Evolutionary conservation across 2,888 invertebrate species (phyloP), one percentile per base, ranked within the genome.

Genomic region (Diaphora mendica): DNA sequence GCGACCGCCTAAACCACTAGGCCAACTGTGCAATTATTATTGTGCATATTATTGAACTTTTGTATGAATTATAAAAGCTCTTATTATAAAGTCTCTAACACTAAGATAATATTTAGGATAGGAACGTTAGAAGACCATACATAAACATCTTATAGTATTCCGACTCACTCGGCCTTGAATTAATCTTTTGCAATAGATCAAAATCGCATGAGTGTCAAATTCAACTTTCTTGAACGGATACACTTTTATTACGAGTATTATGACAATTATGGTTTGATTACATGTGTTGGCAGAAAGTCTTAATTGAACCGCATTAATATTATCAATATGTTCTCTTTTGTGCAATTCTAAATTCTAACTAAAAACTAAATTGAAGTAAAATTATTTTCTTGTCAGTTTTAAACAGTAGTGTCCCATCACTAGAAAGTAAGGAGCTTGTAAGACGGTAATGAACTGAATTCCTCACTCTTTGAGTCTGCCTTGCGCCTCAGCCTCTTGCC

Each of bases 381-480:
- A 66, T 8, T 23, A 66, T 66, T 73, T 33, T 73, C 83, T 87
- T 85, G 82, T 82, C 64, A 82, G 69, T 69, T 68, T 30, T 8
- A 23, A 4, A 2, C 44, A 51, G 35, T 26, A 67, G 17, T 68
- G 70, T 81, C 87, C 80, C 88, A 72, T 78, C 89, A 69, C 89
- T 90, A 88, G 42, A 30, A 77, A 76, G 75, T 79, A 83, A 89
- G 87, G 82, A 89, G 86, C 84, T 88, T 84, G 91, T 90, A 93
- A 93, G 93, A 93, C 94, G 91, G 91, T 95, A 94, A 95, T 94
- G 94, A 94, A 92, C 91, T 92, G 91, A 88, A 91, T 91, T 89
- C 86, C 86, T 86, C 86, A 84, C 89, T 90, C 91, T 94, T 93
- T 92, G 91, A 93, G 85, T 85, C 82, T 82, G 81, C 84, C 82